phyloP scores from a whole-genome alignment of 2,113 vertebrate species.

The Cromileptes altivelis region DNA sequence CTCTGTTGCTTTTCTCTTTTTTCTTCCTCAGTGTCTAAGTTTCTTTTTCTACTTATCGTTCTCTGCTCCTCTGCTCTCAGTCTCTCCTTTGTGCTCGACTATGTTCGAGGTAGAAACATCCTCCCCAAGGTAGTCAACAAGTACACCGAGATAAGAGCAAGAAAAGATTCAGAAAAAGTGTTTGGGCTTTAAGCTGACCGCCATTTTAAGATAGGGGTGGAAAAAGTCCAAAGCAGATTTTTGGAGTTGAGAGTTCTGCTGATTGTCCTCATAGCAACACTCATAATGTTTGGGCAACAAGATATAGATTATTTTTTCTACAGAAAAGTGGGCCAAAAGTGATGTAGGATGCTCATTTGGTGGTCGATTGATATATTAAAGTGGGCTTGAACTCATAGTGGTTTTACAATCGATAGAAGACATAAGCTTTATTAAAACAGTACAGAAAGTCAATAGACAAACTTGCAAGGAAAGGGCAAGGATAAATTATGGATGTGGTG shows the following conservation, averaged over 20 bases:
- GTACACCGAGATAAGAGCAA: constrained; percentile 16
- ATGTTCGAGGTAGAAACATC: constrained; percentile 28
- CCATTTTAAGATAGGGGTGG: constrained; percentile 1
- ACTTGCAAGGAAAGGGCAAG: constrained; percentile 56
- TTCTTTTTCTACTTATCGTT: background rate
- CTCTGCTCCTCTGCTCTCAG: background rate
- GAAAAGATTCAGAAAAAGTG: background rate
- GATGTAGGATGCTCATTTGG: constrained; percentile 44
- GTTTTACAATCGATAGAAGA: constrained; percentile 61
- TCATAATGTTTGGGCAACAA: constrained; percentile 1
- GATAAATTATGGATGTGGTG: constrained; percentile 59
- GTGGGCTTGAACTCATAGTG: constrained; percentile 6
- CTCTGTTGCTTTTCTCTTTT: background rate
- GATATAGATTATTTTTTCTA: background rate
- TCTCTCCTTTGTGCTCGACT: constrained; percentile 1
- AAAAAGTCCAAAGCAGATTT: constrained; percentile 27
- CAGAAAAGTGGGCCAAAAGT: constrained; percentile 31
- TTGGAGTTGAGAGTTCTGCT: background rate
- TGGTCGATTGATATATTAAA: constrained; percentile 55
- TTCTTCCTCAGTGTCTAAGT: background rate
- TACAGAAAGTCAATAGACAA: constrained; percentile 58
- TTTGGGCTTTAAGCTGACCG: constrained; percentile 48
- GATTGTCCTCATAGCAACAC: constrained; percentile 20
- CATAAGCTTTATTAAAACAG: constrained; percentile 54
- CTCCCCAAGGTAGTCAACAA: constrained; percentile 21